Evolutionary conservation across 35 echinoderm and acorn worm genomes (phyloP), one percentile per base, ranked within the genome.

Genomic region (Antedon bifida): DNA sequence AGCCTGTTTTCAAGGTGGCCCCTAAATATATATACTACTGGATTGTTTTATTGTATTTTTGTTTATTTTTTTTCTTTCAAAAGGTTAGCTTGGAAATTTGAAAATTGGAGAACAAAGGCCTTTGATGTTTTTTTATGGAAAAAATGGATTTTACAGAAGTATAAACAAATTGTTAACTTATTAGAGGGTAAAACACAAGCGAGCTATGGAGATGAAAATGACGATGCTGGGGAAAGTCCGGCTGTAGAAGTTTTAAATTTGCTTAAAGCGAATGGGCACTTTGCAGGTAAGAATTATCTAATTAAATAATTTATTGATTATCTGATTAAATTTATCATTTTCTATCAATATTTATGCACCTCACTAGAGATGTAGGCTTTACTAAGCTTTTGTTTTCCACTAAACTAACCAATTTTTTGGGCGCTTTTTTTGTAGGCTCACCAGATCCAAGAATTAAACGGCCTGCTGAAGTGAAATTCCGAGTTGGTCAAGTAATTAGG

Each of bases 401-500:
- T n/a, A n/a, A n/a, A n/a, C n/a, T n/a, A n/a, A n/a, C n/a, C 38
- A 42, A 42, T 42, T 42, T 4, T 42, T 42, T n/a, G n/a, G n/a
- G n/a, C n/a, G 1, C 51, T 74, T 74, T 31, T 17, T 81, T 21
- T 75, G 3, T 83, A 99, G 95, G 87, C 45, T 99, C 95, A 75
- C 36, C 88, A 30, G 86, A 90, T 31, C 85, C 88, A 12, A 87
- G 95, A 85, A 92, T 82, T 83, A 91, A 91, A 3, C 78, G 95
- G 82, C 88, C 91, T 39, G 11, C 64, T 34, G 30, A 90, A 36
- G 83, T 99, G 36, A 99, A 90, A 89, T 99, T 77, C 36, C 56
- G 91, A 33, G 55, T 99, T 46, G 95, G 95, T 73, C 95, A 99
- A 77, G 95, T 99, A 10, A 90, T 99, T 11, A 74, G 85, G 76